Evolutionary conservation across 2,113 vertebrate genomes (phyloP).

Genomic region (Porphyrio hochstetteri): DNA sequence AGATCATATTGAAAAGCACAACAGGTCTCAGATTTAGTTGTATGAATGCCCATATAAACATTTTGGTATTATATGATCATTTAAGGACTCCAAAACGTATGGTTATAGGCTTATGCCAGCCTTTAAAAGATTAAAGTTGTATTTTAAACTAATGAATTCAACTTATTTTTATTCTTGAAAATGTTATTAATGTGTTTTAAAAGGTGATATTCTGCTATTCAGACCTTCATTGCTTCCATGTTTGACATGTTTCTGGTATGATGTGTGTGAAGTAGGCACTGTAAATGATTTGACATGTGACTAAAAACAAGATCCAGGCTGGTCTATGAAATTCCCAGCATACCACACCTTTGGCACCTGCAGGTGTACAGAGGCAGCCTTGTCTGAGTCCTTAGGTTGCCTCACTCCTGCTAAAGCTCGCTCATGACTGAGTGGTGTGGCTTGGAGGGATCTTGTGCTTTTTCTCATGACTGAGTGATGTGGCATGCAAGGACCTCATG

Average conservation of each 20-base stretch:
- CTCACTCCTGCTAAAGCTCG: background rate
- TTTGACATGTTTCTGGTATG: background rate
- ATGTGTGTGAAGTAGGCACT: background rate
- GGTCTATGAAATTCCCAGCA: background rate
- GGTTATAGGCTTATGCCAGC: background rate
- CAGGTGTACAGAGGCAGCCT: background rate
- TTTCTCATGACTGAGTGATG: background rate
- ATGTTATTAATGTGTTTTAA: background rate
- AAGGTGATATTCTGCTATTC: background rate
- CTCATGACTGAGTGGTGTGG: background rate
- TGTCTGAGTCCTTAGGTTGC: background rate
- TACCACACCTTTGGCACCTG: background rate
- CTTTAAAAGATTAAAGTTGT: slow-evolving; percentile 3
- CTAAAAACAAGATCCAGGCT: background rate
- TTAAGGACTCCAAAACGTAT: background rate
- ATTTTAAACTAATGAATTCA: slow-evolving; percentile 1
- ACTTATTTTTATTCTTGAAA: slow-evolving; percentile 13
- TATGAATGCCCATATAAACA: slow-evolving; percentile 20
- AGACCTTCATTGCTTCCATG: background rate
- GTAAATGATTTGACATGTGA: background rate
- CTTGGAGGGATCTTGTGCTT: background rate
- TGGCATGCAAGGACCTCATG: background rate
- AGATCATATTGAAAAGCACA: slow-evolving; percentile 26
- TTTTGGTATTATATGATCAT: background rate
- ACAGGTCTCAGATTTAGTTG: slow-evolving; percentile 6